Base-by-base conservation (phyloP, 2,888 invertebrate genomes). In the Orchesellides sinensis region DNA sequence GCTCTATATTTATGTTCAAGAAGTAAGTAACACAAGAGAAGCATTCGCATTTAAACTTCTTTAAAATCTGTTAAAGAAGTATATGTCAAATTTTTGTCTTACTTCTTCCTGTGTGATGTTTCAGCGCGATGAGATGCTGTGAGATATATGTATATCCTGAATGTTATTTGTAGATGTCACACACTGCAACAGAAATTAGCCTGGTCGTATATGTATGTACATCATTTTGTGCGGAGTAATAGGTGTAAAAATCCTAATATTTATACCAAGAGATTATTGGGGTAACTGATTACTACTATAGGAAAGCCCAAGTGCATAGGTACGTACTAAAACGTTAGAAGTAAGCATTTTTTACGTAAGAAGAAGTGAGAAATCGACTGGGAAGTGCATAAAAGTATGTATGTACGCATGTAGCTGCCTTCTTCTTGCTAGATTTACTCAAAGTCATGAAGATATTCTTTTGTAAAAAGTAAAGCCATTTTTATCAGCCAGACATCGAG, bases 31-130 rank as follows among this genome's bases (percentile, higher is more conserved):
- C 74, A 74, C 56, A 73, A 73, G 49, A 73, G 32, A 63, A 63
- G 63, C 47, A 68, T 75, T 68, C 59, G 21, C 56, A 68, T 66
- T 75, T 65, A 73, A 73, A 63, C 52, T 63, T 40, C 40, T 65
- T 21, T 52, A 74, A 65, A 74, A 74, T 65, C 54, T 49, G 54
- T 25, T 35, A 12, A 47, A 63, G 73, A 63, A 49, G 40, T 54
- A 29, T 56, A 19, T 27, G 27, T 72, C 59, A 25, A 25, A 10
- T 56, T 59, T 65, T 52, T 63, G 73, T 73, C 61, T 61, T 27
- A 63, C 45, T 19, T 65, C 65, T 63, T 74, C 54, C 35, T 74
- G 61, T 73, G 63, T 59, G 23, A 8, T 19, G 19, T 17, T 49
- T 49, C n/a, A n/a, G n/a, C 54, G 23, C 52, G 32, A 29, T 54